Evolutionary conservation across 2,797 vertebrate genomes (phyloP).

Genomic region (Pteronotus mesoamericanus): DNA sequence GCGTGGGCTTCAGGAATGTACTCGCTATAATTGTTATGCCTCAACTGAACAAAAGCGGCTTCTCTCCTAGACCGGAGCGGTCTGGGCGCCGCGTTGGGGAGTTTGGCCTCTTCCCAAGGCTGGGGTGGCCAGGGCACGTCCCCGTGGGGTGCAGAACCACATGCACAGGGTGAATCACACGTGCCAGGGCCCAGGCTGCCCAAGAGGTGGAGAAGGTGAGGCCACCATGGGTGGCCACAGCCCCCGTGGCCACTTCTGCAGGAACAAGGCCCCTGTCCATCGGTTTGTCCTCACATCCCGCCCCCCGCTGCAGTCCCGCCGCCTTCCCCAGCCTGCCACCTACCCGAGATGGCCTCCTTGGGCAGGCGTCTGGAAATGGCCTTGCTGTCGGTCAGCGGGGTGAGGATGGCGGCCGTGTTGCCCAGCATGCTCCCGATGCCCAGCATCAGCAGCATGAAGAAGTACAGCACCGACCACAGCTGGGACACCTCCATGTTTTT

Average conservation of each 20-base stretch:
- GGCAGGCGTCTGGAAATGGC: constrained; percentile 79
- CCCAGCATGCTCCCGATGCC: constrained; percentile 97
- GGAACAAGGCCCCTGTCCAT: rapidly evolving
- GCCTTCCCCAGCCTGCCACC: neutral
- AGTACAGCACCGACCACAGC: constrained; percentile 95
- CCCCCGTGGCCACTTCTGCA: neutral
- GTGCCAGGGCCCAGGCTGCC: rapidly evolving
- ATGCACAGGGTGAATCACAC: rapidly evolving
- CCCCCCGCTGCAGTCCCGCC: rapidly evolving
- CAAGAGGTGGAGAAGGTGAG: rapidly evolving
- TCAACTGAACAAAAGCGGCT: neutral
- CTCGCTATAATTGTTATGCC: rapidly evolving
- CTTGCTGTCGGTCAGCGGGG: constrained; percentile 89
- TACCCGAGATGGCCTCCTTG: constrained; percentile 89
- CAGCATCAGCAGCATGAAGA: constrained; percentile 91
- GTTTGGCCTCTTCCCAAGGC: neutral
- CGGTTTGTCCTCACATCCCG: rapidly evolving
- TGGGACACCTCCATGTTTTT: constrained; percentile 93
- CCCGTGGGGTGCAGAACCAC: neutral
- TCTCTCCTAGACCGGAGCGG: neutral
- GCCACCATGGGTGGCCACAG: rapidly evolving
- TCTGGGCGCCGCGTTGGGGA: rapidly evolving
- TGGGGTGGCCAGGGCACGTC: neutral
- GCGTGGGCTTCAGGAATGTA: neutral
- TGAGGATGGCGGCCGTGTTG: constrained; percentile 91